phyloP scores from a whole-genome alignment of 1,140 invertebrate species.

The Cydia amplana region DNA sequence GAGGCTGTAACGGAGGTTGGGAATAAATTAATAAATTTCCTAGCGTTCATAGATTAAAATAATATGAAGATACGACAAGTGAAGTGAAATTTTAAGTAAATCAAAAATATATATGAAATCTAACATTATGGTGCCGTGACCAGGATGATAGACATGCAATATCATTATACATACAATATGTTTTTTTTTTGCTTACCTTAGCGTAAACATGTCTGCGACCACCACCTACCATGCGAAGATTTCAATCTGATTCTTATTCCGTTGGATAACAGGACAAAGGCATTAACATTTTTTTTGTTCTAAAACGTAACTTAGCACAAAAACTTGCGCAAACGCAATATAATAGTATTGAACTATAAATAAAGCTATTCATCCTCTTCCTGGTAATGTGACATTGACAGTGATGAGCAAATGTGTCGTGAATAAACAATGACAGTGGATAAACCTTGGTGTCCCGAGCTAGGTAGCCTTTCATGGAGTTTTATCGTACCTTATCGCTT shows the following conservation, averaged over 20 bases:
- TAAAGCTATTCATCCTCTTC: constrained; percentile 48
- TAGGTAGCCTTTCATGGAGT: not conserved
- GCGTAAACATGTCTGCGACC: not conserved
- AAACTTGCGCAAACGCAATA: constrained; percentile 40
- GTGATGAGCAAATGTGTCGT: constrained; percentile 30
- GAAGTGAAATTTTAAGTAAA: too few species aligned
- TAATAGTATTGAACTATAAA: constrained; percentile 39
- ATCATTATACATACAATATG: too few species aligned
- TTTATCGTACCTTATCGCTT: constrained; percentile 7
- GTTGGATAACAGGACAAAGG: constrained; percentile 22
- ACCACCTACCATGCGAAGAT: not conserved
- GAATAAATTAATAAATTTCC: too few species aligned
- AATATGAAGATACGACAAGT: too few species aligned
- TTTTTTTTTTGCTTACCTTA: too few species aligned
- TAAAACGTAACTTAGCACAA: constrained; percentile 35
- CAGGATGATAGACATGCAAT: too few species aligned
- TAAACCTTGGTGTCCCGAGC: constrained; percentile 6
- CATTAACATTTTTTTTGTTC: constrained; percentile 21
- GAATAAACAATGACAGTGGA: constrained; percentile 18
- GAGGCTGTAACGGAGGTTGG: constrained; percentile 20
- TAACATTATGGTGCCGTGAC: too few species aligned
- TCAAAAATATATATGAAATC: too few species aligned
- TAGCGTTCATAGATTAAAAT: too few species aligned
- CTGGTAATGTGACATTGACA: constrained; percentile 41
- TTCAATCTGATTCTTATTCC: constrained; percentile 6